Evolutionary conservation across 2,888 invertebrate genomes (phyloP), one percentile per base, ranked within the genome.

Genomic region (Camponotus fellah): DNA sequence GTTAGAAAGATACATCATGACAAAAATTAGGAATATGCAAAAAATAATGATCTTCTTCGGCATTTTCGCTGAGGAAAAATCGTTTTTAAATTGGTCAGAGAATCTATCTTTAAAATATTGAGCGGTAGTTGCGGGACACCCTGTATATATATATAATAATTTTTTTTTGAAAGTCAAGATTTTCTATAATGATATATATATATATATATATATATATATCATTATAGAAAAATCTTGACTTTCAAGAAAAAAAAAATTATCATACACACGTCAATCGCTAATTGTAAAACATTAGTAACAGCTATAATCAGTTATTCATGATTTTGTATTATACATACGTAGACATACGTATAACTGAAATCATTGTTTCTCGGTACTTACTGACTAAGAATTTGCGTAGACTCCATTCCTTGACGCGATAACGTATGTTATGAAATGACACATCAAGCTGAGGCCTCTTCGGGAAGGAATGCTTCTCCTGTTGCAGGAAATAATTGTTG

Each of bases 361-460:
- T n/a, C n/a, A n/a, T 58, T 68, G 2, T 56, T 26, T 12, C 17
- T 40, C 21, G 8, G 10, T 14, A 90, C 96, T 96, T 92, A 97
- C 97, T 96, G 88, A 96, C 95, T 86, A 95, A 95, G n/a, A 96
- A 93, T 89, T 96, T 96, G 58, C 95, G 95, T 64, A 96, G 89
- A 43, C 95, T 95, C 94, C 97, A 96, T 66, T 95, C 95, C 87
- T 95, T 96, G 49, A 97, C 95, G 6, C 95, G 94, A 92, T 97
- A 98, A 0, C 96, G 96, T 49, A 98, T 95, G 91, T 97, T 96
- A 82, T 95, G 95, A 92, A 98, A 98, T 86, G 96, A 96, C 80
- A 98, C 94, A 88, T 97, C 96, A 82, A 98, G 96, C 14, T 96
- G 96, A 64, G 96, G 96, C 87, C 97, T 96, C 84, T 95, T 95